Evolutionary conservation across 2,888 invertebrate genomes (phyloP), one percentile per base, ranked within the genome.

Genomic region (Cosmopolites sordidus): DNA sequence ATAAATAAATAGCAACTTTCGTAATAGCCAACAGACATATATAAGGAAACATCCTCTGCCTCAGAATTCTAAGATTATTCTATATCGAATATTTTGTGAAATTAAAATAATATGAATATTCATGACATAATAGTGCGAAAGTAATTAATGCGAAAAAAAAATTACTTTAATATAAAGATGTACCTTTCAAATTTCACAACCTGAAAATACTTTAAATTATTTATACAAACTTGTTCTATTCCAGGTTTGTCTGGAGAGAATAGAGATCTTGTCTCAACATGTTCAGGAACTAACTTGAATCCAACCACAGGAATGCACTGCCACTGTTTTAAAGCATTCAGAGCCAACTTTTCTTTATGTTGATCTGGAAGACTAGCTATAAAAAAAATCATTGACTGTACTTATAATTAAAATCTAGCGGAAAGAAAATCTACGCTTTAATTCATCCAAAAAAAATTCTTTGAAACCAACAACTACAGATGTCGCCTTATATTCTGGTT

Each of bases 231-330:
- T 76, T 89, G 84, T 63, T 83, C 83, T 17, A 89, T 78, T 22
- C 86, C 89, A 0, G 89, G 88, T 66, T 83, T 83, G 22, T 83
- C 79, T 0, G 83, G 79, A 64, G 87, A 82, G 67, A 81, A 88
- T 11, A 97, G 78, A 0, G 87, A 80, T 48, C 96, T 79, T 0
- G 89, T 89, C 73, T 97, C 96, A 4, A 97, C 86, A 72, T 97
- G 94, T 69, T 97, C 94, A 0, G 92, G 92, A 0, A 96, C 90
- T 30, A 96, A 73, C 46, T 78, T 75, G 62, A 83, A 84, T 0
- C 92, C 93, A 61, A 88, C 83, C 47, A 86, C 74, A 0, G 91
- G 89, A 54, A 94, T 76, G 53, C 86, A 83, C 1, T 86, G 76
- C 85, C 93, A 85, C 49, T 81, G 79, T 59, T 84, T 84, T 47